These are phyloP conservation scores for Girardia tigrina DNA, from an alignment of 2,888 invertebrate genomes.

Conservation along the genomic window DNA sequence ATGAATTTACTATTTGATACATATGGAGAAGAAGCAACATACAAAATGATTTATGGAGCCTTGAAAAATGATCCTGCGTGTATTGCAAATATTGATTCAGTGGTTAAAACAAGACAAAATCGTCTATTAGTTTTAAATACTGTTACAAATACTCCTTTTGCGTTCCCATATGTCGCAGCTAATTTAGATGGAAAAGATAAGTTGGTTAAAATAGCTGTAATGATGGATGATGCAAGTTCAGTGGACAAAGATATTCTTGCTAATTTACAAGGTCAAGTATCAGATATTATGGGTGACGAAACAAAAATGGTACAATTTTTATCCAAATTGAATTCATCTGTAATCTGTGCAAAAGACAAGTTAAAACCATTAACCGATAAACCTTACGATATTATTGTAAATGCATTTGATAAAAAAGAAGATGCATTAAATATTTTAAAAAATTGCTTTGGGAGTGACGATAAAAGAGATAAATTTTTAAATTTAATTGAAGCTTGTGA, in stretches of 20 bases:
- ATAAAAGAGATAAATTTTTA: background rate
- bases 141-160: background rate
- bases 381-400: background rate
- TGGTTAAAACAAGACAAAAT: background rate
- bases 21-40: background rate
- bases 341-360: background rate
- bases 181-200: background rate
- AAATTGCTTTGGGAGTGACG: background rate
- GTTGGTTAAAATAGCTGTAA: background rate
- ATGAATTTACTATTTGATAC: background rate
- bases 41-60: background rate
- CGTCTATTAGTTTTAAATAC: background rate
- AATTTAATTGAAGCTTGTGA: background rate
- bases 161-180: background rate
- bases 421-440: background rate
- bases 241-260: background rate
- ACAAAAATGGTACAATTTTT: background rate
- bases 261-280: background rate
- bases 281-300: background rate
- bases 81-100: background rate
- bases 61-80: background rate
- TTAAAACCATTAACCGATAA: background rate
- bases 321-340: background rate
- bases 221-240: background rate
- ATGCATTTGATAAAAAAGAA: background rate